A percentile compares a stretch with the other conserved stretches of the same genome.
These are phyloP conservation scores for Ophioninae sp. DNA, from an alignment of 2,888 invertebrate genomes.

Conservation along the genomic window DNA sequence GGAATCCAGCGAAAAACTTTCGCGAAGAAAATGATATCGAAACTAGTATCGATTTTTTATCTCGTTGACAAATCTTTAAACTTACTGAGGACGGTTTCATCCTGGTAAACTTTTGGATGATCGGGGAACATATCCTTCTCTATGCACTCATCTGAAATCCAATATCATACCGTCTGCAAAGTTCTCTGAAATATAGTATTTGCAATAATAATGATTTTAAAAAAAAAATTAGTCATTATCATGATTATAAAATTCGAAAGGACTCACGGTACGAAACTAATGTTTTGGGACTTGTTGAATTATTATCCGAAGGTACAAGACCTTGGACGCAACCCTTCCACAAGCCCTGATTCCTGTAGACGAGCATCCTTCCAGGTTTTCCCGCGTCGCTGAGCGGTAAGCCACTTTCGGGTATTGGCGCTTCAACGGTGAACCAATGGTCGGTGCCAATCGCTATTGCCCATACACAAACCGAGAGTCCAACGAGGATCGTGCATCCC, in stretches of 20 bases:
- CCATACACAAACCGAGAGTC: slow-evolving; percentile 87
- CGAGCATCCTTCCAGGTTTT: slow-evolving; percentile 77
- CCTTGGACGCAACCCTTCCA: slow-evolving; percentile 85
- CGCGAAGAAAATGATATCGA: background rate
- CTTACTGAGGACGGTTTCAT: slow-evolving; percentile 35
- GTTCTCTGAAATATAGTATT: background rate
- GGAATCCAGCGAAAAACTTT: background rate
- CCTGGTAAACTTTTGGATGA: slow-evolving; percentile 36
- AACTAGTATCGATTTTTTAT: too few species aligned
- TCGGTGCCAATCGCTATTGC: slow-evolving; percentile 88
- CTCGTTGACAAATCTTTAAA: slow-evolving; percentile 21
- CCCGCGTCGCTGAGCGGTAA: slow-evolving; percentile 69
- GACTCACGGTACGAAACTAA: slow-evolving; percentile 68
- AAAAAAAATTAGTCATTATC: background rate
- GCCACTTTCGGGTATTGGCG: slow-evolving; percentile 72
- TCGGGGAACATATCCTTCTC: slow-evolving; percentile 84
- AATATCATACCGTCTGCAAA: slow-evolving; percentile 24
- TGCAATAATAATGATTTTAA: background rate
- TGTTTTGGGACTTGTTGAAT: slow-evolving; percentile 57
- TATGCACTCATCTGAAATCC: slow-evolving; percentile 83
- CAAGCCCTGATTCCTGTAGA: slow-evolving; percentile 87
- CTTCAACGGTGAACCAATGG: slow-evolving; percentile 86
- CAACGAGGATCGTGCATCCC: slow-evolving; percentile 86
- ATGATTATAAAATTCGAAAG: background rate
- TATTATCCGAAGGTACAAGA: slow-evolving; percentile 74